Evolutionary conservation across 2,797 vertebrate genomes (phyloP), one percentile per base, ranked within the genome.

Genomic region (Hyperoplus immaculatus): DNA sequence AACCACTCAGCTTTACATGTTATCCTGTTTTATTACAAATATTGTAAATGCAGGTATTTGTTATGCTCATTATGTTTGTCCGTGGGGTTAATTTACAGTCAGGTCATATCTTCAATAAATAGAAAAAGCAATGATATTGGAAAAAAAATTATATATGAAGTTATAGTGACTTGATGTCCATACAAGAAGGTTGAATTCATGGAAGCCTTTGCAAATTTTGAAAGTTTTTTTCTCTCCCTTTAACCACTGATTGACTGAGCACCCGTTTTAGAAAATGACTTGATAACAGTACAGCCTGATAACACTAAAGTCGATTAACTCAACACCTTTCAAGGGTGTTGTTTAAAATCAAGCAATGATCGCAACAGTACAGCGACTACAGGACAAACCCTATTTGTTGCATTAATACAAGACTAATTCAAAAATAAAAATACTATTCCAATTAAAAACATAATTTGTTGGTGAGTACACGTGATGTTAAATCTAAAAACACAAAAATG

Each of bases 21-120:
- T 66, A 74, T 36, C 66, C 68, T 62, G 74, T 89, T 90, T 29
- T 87, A 90, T 89, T 92, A 87, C 72, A 89, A 89, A 87, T 69
- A 85, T 66, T 87, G 83, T 72, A 85, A 86, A 83, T 75, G 39
- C 69, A 80, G 85, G 72, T 55, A 11, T 65, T 68, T 64, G 53
- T 50, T 62, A 65, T 65, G 69, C 42, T 72, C 42, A 61, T 51
- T 29, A 55, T 46, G 13, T 60, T 75, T 57, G n/a, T 29, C 29
- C 29, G 29, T 54, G 39, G 62, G 60, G 1, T 61, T 77, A 1
- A 78, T 73, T 63, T 58, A 70, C 69, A 86, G 43, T 67, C 39
- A 7, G 29, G 10, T 39, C 29, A 38, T 62, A 29, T 21, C 13
- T 21, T 65, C 16, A 60, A 61, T 73, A 75, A 84, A 69, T 81